These are phyloP conservation scores for Puffinus mauretanicus DNA, from an alignment of 2,113 vertebrate genomes.

Conservation along the genomic window DNA sequence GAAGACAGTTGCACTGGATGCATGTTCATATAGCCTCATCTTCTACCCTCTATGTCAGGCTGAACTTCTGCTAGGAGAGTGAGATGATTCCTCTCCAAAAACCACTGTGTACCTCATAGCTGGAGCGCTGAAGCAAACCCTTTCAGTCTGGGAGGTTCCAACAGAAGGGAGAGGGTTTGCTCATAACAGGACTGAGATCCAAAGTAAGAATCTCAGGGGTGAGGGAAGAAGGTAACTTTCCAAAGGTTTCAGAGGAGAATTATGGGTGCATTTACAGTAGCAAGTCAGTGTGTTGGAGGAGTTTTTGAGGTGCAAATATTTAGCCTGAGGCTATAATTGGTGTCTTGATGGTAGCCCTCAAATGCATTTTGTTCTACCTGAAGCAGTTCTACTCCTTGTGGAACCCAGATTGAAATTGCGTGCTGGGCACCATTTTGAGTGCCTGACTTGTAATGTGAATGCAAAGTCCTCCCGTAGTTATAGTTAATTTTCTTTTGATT, in stretches of 20 bases:
- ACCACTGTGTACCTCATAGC: rapidly evolving
- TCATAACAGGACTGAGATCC: neutral
- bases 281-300: too few relatives aligned
- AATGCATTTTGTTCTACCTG: neutral
- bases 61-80: neutral
- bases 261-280: neutral
- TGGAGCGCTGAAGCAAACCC: neutral
- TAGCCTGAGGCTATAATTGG: neutral
- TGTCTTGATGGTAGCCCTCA: neutral
- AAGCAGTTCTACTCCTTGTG: neutral
- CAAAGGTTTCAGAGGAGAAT: neutral
- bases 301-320: neutral
- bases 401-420: neutral
- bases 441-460: neutral
- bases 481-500: neutral
- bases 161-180: neutral
- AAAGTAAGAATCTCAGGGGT: neutral
- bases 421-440: neutral
- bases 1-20: neutral
- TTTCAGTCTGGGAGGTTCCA: neutral
- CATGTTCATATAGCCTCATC: neutral
- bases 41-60: neutral
- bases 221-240: neutral
- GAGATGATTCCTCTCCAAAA: neutral
- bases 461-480: neutral